A percentile compares a stretch with the other conserved stretches of the same genome.
These are phyloP conservation scores for Ciconia boyciana DNA, from an alignment of 2,113 vertebrate genomes.

Conservation along the genomic window DNA sequence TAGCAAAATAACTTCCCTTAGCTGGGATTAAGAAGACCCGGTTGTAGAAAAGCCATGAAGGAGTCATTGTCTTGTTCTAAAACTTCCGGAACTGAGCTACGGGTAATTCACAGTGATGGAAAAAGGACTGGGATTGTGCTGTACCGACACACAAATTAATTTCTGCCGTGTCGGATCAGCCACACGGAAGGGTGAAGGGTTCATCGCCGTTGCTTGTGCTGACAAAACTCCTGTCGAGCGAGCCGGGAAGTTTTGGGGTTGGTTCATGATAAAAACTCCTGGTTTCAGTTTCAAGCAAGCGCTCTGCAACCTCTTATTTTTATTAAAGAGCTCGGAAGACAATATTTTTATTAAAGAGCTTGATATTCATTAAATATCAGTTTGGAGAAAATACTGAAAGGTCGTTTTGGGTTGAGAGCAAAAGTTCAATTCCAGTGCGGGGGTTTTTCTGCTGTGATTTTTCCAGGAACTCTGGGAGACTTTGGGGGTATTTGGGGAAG, in stretches of 20 bases:
- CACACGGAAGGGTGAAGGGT: neutral
- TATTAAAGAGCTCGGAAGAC: neutral
- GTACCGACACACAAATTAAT: too few relatives aligned
- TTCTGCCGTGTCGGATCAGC: rapidly evolving
- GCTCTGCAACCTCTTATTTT: neutral
- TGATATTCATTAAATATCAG: rapidly evolving
- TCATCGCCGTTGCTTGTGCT: rapidly evolving
- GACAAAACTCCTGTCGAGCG: rapidly evolving
- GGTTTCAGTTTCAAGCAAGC: rapidly evolving
- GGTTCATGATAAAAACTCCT: rapidly evolving
- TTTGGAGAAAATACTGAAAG: neutral
- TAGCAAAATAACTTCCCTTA: neutral
- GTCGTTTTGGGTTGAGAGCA: rapidly evolving
- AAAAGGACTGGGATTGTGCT: neutral
- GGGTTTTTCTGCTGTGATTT: neutral
- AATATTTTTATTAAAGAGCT: neutral
- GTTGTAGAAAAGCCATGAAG: rapidly evolving
- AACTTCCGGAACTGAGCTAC: rapidly evolving
- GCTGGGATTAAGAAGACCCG: rapidly evolving
- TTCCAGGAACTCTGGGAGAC: neutral
- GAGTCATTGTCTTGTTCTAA: neutral
- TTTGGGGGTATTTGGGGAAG: neutral
- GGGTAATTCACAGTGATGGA: rapidly evolving
- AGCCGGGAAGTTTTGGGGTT: neutral
- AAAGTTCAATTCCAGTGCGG: too few relatives aligned